Conservation (phyloP, 2,113 vertebrate species). For the Rhodinocichla rosea region DNA sequence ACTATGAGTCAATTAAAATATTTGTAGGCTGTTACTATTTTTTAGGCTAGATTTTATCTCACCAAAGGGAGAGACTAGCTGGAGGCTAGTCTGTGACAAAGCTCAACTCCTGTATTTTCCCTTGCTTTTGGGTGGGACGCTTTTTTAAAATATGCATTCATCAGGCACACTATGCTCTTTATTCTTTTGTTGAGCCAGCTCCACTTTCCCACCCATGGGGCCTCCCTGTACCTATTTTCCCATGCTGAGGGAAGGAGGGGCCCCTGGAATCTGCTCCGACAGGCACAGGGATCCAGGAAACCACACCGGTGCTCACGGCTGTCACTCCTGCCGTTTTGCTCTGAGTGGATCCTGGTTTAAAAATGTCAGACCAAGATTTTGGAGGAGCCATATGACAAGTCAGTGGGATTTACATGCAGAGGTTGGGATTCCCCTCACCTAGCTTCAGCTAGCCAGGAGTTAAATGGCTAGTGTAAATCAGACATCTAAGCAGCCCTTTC, state of each 20-base stretch:
- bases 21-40: not conserved
- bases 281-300: not conserved
- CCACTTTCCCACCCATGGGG: not conserved
- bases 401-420: not conserved
- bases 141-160: slow-evolving; percentile 17
- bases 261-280: not conserved
- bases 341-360: not conserved
- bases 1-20: slow-evolving; percentile 3
- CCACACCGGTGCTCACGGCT: accelerated
- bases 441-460: not conserved
- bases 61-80: not conserved
- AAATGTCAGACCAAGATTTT: not conserved
- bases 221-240: not conserved
- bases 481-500: not conserved
- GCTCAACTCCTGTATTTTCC: not conserved
- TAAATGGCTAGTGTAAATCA: not conserved
- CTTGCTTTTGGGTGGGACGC: not conserved
- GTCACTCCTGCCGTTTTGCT: not conserved
- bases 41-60: slow-evolving; percentile 28
- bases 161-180: slow-evolving; percentile 1
- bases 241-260: slow-evolving; percentile 3
- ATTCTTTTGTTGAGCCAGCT: slow-evolving; percentile 9
- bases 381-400: not conserved
- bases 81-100: slow-evolving; percentile 30
- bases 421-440: not conserved